Base-by-base conservation (phyloP, 2,113 vertebrate genomes). In the Acrocephalus arundinaceus region DNA sequence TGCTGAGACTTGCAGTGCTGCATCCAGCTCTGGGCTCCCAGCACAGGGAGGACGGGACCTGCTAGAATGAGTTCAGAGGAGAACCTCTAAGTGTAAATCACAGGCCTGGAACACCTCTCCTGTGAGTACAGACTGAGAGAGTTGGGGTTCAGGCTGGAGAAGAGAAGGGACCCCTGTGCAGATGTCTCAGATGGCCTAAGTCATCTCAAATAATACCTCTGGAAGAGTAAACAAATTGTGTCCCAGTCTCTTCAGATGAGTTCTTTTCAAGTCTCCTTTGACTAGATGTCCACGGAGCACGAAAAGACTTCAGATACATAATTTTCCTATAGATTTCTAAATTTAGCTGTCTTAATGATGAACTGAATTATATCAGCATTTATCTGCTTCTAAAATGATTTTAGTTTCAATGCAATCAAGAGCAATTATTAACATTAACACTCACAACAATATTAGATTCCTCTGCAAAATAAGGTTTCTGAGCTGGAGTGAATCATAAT, bases 41-140 rank as follows among this genome's bases (percentile, higher is more conserved):
- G 41, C 41, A 57, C 22, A 41, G 63, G 63, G 0, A 62, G 0
- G 17, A n/a, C 0, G 1, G 78, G 17, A 55, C 2, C 35, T 48
- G 11, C 1, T 43, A 0, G n/a, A 62, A 30, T 0, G 2, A 23
- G 18, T 12, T 3, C 25, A 28, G 31, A 57, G 35, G 35, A 70
- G 8, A 5, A 15, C 2, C 31, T 51, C 31, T 35, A 43, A 37
- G 8, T 30, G 31, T n/a, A 35, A 39, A 37, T 28, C 41, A 30
- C 22, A 76, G 35, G 63, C 48, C 25, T 43, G 63, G 31, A 84
- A 33, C 8, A 37, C 31, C 31, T 57, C 15, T 77, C 22, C 10
- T 23, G 10, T 71, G 35, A 49, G 57, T 19, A 55, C 24, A 68
- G 62, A 25, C 15, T 54, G 39, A 43, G 35, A 37, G 35, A 63